These are phyloP conservation scores for Palythoa grandiflora DNA, from an alignment of 92 coral and sea anemone genomes.

Conservation along the genomic window DNA sequence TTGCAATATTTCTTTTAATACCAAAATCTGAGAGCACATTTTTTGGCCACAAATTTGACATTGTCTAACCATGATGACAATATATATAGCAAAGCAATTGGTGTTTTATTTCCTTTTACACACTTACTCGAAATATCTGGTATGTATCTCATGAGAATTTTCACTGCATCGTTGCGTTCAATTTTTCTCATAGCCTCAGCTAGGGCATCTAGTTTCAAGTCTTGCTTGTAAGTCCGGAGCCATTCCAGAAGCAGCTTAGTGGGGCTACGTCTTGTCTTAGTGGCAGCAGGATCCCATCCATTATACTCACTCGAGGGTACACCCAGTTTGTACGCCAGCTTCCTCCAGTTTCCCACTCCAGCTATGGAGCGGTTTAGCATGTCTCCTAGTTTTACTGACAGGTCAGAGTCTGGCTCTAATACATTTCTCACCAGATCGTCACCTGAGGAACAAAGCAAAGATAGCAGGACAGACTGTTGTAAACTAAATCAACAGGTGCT, in stretches of 20 bases:
- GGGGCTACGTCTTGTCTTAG: not conserved
- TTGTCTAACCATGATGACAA: not conserved
- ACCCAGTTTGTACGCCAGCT: constrained; percentile 16
- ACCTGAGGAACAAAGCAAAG: constrained; percentile 3
- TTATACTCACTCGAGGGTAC: constrained; percentile 1
- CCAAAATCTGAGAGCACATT: too few species aligned
- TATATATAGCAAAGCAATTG: not conserved
- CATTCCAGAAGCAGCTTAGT: constrained; percentile 17
- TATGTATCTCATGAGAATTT: constrained; percentile 9
- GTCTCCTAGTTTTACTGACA: not conserved
- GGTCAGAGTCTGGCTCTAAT: not conserved
- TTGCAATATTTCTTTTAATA: too few species aligned
- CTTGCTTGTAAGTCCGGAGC: constrained; percentile 13
- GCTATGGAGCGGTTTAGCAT: not conserved
- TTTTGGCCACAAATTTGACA: too few species aligned
- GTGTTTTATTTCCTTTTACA: not conserved
- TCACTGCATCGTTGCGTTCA: constrained; percentile 33
- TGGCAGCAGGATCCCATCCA: not conserved
- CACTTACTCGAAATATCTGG: constrained; percentile 32
- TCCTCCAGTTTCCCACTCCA: constrained; percentile 31
- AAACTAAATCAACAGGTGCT: not conserved
- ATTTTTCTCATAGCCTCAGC: constrained; percentile 13
- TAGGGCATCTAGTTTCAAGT: constrained; percentile 19
- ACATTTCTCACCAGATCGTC: constrained; percentile 7
- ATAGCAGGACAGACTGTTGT: not conserved